Evolutionary conservation across 2,113 vertebrate species (phyloP), one percentile per base, ranked within the genome.

Genomic region (Dromiciops gliroides): DNA sequence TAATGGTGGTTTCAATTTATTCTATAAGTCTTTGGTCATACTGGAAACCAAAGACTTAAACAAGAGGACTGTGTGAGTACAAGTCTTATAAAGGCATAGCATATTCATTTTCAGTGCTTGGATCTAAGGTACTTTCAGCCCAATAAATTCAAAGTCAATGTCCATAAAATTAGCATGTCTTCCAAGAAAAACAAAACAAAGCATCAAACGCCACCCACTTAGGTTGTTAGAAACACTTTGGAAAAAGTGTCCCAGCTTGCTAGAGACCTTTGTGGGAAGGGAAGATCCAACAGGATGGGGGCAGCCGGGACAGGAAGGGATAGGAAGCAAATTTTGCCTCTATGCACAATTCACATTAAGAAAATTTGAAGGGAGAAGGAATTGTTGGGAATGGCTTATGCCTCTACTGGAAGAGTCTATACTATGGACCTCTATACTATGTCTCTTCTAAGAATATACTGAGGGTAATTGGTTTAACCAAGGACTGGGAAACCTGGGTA

Each of bases 401-500:
- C 97, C 96, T 97, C 95, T 98, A 92, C 98, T 98, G 98, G 98
- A 98, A 98, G 94, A 97, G 93, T 97, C 96, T 44, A 44, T 91
- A 88, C 9, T 48, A 44, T 50, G 97, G 90, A 96, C 75, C 2
- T 94, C 7, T 97, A 51, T 94, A 95, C 89, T 96, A 24, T 47
- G 96, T 95, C 92, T 94, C 53, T 96, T 90, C 89, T 52, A 93
- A 94, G 97, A 97, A 96, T 22, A 3, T 37, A 50, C 96, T 95
- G 94, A 92, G 92, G 47, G 89, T 93, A 96, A 95, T 53, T 95
- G 51, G 60, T 96, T 97, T 96, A 98, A 98, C 96, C 97, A 98
- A 96, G 97, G 98, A 98, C 97, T 94, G 95, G 95, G 96, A 98
- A 98, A 97, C 94, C 98, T 97, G 75, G 97, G 97, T 91, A 98